phyloP scores from a whole-genome alignment of 2,113 vertebrate genomes.

The Brachyistius frenatus region DNA sequence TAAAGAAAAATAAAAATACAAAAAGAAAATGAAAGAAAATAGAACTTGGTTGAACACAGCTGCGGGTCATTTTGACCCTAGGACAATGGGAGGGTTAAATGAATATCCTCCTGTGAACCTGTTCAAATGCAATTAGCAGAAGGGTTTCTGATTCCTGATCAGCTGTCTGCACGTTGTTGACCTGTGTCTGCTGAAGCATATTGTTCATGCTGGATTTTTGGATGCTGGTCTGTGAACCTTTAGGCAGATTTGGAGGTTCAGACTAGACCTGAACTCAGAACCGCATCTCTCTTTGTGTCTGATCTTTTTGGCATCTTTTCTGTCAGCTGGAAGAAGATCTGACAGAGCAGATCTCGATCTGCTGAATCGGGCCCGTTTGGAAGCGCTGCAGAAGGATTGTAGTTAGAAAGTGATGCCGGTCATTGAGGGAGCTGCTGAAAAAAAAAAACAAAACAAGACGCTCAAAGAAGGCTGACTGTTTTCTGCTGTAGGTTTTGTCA shows the following conservation, averaged over 20 bases:
- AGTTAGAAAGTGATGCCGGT: too few species aligned
- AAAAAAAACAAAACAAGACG: too few species aligned
- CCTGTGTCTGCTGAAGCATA: not conserved
- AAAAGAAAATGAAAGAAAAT: too few species aligned
- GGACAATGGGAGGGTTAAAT: too few species aligned
- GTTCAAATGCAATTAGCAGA: not conserved
- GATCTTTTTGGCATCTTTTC: slow-evolving; percentile 14
- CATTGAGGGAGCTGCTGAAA: too few species aligned
- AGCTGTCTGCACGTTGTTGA: not conserved
- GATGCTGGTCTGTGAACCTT: not conserved
- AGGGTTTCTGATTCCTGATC: not conserved
- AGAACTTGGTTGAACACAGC: too few species aligned
- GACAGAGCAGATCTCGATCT: not conserved
- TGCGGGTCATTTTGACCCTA: too few species aligned
- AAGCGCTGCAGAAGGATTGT: not conserved
- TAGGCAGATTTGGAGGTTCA: slow-evolving; percentile 5
- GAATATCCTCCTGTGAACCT: too few species aligned
- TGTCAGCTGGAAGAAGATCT: slow-evolving; percentile 1
- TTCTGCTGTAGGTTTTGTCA: not conserved
- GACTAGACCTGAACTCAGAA: not conserved
- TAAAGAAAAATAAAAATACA: too few species aligned
- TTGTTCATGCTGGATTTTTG: not conserved
- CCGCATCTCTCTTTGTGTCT: not conserved
- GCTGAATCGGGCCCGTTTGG: not conserved
- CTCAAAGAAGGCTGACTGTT: not conserved